Conservation (phyloP, 2,888 invertebrate species). For the Hydraecia micacea region DNA sequence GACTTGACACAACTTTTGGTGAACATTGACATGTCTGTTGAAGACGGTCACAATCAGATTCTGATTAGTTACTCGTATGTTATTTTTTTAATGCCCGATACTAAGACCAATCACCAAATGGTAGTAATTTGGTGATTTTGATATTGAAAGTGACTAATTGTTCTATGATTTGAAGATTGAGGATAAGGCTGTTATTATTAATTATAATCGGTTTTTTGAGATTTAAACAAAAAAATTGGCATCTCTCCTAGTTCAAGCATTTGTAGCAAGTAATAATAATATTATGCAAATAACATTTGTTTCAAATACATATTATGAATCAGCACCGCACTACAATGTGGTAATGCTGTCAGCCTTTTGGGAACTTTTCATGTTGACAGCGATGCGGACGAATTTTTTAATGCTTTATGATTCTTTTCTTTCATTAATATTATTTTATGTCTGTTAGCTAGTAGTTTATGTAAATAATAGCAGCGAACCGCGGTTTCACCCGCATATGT, state of each 20-base stretch:
- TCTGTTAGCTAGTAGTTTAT: no score
- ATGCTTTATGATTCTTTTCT: no score
- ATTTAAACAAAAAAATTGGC: neutral
- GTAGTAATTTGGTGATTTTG: no score
- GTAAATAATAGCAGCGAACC: no score
- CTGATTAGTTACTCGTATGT: neutral
- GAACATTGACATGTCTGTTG: constrained; percentile 81
- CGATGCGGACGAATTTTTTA: no score
- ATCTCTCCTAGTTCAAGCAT: neutral
- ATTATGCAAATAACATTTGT: neutral
- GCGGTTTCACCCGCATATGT: no score
- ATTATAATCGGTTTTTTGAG: neutral
- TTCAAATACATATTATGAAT: neutral
- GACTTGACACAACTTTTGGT: constrained; percentile 72
- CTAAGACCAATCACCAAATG: neutral
- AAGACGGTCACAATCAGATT: constrained; percentile 2
- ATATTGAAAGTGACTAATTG: neutral
- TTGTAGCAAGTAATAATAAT: neutral
- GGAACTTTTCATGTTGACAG: no score
- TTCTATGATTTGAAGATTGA: neutral
- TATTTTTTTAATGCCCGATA: neutral
- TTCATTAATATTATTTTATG: no score
- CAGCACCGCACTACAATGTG: no score
- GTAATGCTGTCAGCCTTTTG: no score
- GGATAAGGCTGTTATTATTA: neutral